A percentile compares a stretch with the other conserved stretches of the same genome.
phyloP scores from a whole-genome alignment of 2,888 invertebrate genomes.

The Cantharis lateralis region DNA sequence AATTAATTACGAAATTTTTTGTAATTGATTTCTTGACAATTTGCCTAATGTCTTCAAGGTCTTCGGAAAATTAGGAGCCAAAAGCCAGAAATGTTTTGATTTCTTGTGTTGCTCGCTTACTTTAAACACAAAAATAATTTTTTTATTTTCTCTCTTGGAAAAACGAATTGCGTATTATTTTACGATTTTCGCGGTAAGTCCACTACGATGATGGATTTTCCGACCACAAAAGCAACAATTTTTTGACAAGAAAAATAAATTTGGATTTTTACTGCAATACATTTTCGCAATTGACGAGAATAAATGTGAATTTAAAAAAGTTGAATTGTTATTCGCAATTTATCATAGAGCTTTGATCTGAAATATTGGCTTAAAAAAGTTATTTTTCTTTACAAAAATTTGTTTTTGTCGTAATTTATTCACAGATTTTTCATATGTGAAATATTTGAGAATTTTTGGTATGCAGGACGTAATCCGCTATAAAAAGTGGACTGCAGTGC shows the following conservation, averaged over 20 bases:
- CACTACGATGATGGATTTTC: too few relatives aligned
- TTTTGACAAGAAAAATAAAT: neutral
- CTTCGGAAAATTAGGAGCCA: neutral
- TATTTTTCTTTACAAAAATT: neutral
- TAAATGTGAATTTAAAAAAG: neutral
- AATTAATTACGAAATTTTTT: neutral
- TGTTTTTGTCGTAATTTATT: neutral
- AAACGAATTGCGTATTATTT: neutral
- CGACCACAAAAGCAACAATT: too few relatives aligned
- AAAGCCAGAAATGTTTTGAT: neutral
- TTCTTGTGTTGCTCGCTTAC: neutral
- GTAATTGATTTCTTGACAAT: neutral
- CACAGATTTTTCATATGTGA: neutral
- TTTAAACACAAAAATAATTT: neutral
- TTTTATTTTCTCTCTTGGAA: neutral
- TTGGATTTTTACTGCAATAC: neutral
- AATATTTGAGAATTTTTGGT: neutral
- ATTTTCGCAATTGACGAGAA: neutral
- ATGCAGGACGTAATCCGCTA: neutral
- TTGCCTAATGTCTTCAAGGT: neutral
- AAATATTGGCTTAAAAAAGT: neutral
- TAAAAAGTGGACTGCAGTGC: neutral
- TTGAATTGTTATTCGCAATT: neutral
- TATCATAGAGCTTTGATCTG: neutral
- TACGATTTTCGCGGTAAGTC: too few relatives aligned